A percentile compares a stretch with the other conserved stretches of the same genome.
These are phyloP conservation scores for Polypterus senegalus DNA, from an alignment of 2,113 vertebrate species.

Conservation along the genomic window DNA sequence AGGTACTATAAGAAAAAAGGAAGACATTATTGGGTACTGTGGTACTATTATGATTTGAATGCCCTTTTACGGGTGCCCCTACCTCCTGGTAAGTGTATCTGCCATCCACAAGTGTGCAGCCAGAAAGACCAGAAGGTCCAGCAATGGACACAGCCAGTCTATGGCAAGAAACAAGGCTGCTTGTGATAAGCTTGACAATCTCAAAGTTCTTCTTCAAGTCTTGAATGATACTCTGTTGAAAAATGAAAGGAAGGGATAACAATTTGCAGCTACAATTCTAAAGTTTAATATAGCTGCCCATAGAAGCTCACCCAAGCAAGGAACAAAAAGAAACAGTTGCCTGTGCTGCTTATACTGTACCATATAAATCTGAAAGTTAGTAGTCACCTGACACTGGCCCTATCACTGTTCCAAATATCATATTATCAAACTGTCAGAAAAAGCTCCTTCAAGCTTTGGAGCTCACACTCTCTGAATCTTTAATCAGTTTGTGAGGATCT, in stretches of 20 bases:
- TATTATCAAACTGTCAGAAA: no score
- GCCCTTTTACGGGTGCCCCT: neutral
- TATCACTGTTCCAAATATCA: no score
- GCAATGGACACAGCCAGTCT: constrained; percentile 72
- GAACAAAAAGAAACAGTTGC: no score
- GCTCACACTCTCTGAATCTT: no score
- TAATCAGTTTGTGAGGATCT: no score
- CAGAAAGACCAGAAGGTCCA: constrained; percentile 70
- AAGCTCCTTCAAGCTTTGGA: no score
- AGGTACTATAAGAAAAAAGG: constrained; percentile 66
- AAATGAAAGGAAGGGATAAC: constrained; percentile 1
- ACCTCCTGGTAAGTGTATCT: constrained; percentile 95
- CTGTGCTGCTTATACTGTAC: no score
- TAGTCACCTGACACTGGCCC: no score
- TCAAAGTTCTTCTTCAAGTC: constrained; percentile 98
- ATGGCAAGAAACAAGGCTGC: constrained; percentile 87
- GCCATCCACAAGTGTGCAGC: constrained; percentile 77
- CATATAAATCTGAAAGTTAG: no score
- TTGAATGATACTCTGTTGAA: constrained; percentile 86
- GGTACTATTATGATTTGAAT: neutral
- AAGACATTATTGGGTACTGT: constrained; percentile 10
- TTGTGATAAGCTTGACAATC: constrained; percentile 91
- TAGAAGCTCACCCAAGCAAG: no score
- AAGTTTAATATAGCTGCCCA: no score
- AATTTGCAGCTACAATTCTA: no score